Conservation (phyloP, 2,888 invertebrate species). For the Geotrupes spiniger region DNA sequence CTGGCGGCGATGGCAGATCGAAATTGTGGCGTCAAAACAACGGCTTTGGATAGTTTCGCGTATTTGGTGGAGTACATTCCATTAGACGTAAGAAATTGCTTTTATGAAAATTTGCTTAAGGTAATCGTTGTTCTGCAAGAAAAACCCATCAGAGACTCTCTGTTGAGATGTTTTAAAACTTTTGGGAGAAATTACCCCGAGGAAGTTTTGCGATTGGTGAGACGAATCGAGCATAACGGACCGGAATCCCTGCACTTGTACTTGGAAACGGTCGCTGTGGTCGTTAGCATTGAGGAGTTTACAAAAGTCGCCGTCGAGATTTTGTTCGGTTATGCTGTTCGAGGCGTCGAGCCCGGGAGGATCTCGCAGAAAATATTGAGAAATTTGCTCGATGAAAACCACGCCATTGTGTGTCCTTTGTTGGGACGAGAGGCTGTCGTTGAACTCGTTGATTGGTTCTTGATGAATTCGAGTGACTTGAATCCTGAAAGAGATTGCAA, state of each 20-base stretch:
- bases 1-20: conserved; percentile 52
- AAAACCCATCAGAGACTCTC: conserved; percentile 49
- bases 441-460: conserved; percentile 44
- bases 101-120: conserved; percentile 55
- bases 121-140: conserved; percentile 52
- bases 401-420: conserved; percentile 38
- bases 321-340: conserved; percentile 35
- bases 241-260: conserved; percentile 30
- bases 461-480: conserved; percentile 13
- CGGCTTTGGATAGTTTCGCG: conserved; percentile 55
- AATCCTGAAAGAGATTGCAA: conserved; percentile 27
- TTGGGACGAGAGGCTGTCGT: conserved; percentile 49
- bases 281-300: conserved; percentile 54
- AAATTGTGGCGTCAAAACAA: conserved; percentile 52
- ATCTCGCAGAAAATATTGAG: conserved; percentile 43
- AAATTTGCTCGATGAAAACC: conserved; percentile 12
- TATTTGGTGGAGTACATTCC: conserved; percentile 52
- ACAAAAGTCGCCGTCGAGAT: conserved; percentile 46
- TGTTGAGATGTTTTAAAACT: conserved; percentile 54
- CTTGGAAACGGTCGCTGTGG: conserved; percentile 50
- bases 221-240: conserved; percentile 40
- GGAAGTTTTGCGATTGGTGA: conserved; percentile 56
- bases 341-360: conserved; percentile 22
- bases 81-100: conserved; percentile 50
- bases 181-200: conserved; percentile 55